Conservation (phyloP, 2,888 invertebrate genomes). For the Argyresthia goedartella region DNA sequence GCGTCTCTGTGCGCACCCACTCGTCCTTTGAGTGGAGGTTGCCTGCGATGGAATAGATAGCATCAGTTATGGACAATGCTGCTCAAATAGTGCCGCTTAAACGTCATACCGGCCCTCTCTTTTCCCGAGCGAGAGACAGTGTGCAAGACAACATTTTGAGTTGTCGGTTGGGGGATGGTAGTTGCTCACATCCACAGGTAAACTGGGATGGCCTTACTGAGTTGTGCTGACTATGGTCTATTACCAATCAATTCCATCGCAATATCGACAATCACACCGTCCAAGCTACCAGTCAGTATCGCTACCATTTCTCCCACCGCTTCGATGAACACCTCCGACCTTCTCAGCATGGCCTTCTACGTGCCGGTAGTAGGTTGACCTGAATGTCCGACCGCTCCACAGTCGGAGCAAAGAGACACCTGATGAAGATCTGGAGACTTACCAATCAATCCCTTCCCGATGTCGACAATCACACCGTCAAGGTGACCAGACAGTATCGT, state of each 20-base stretch:
- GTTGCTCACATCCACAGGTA: no score
- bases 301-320: constrained; percentile 83
- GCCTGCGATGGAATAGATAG: constrained; percentile 59
- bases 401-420: no score
- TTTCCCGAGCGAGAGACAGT: background rate
- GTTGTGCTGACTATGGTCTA: no score
- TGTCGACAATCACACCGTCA: constrained; percentile 80
- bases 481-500: constrained; percentile 80
- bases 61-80: background rate
- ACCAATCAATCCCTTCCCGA: constrained; percentile 88
- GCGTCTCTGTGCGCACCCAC: constrained; percentile 79
- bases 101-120: no score
- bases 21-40: constrained; percentile 91
- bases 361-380: constrained; percentile 80
- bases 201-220: no score
- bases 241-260: constrained; percentile 85
- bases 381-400: constrained; percentile 72
- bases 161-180: no score
- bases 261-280: constrained; percentile 81
- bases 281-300: constrained; percentile 80
- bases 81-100: background rate
- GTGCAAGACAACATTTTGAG: background rate
- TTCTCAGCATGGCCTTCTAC: constrained; percentile 92
- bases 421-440: constrained; percentile 22
- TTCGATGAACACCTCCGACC: constrained; percentile 91